Evolutionary conservation across 2,888 invertebrate species (phyloP).

Genomic region (Cephus sareptanus): DNA sequence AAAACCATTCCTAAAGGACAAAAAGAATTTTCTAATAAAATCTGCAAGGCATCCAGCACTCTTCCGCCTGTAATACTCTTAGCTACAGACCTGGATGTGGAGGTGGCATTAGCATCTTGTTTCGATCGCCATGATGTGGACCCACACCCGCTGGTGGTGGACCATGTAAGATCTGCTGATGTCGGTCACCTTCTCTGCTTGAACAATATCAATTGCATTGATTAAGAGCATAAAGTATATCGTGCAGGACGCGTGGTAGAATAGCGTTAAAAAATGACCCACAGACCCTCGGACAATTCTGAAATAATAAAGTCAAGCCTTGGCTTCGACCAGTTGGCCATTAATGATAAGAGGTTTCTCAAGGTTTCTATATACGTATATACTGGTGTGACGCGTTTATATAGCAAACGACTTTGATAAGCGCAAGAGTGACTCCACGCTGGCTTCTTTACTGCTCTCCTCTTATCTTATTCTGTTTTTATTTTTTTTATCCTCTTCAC

Average conservation of each 20-base stretch:
- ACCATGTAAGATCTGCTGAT: slow-evolving; percentile 57
- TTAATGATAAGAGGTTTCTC: background rate
- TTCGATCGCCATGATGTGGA: slow-evolving; percentile 59
- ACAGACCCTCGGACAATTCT: slow-evolving; percentile 45
- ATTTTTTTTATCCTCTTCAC: background rate
- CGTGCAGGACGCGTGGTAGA: background rate
- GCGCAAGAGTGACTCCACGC: background rate
- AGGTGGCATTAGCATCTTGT: slow-evolving; percentile 64
- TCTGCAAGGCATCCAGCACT: slow-evolving; percentile 48
- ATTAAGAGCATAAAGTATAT: slow-evolving; percentile 38
- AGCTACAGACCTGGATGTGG: slow-evolving; percentile 66
- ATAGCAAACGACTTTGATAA: background rate
- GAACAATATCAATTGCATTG: slow-evolving; percentile 60
- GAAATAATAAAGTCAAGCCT: slow-evolving; percentile 37
- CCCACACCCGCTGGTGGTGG: slow-evolving; percentile 53
- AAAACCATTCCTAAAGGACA: background rate
- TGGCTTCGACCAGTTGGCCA: background rate
- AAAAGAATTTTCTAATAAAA: slow-evolving; percentile 2
- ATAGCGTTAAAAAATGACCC: slow-evolving; percentile 9
- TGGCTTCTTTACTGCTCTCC: background rate
- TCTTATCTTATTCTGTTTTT: background rate
- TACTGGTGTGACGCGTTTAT: background rate
- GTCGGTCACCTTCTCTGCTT: slow-evolving; percentile 64
- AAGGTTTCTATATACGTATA: background rate
- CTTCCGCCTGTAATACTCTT: slow-evolving; percentile 59